A percentile compares a stretch with the other conserved stretches of the same genome.
These are phyloP conservation scores for Epinotia ramella DNA, from an alignment of 2,888 invertebrate species.

Conservation along the genomic window DNA sequence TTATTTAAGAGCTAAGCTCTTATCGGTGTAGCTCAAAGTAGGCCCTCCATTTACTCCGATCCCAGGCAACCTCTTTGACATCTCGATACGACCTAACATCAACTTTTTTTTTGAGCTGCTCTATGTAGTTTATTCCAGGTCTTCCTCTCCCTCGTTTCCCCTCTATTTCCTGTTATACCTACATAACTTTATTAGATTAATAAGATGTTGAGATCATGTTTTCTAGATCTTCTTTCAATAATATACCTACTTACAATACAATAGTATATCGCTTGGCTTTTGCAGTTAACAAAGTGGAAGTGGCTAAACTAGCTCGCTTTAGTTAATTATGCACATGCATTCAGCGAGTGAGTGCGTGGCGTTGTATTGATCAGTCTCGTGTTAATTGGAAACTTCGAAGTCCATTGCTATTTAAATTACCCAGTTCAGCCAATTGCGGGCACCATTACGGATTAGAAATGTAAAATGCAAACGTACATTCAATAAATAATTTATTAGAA, in stretches of 20 bases:
- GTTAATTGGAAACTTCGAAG: conserved; percentile 36
- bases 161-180: too few relatives aligned
- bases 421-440: conserved; percentile 18
- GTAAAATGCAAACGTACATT: conserved; percentile 48
- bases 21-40: too few relatives aligned
- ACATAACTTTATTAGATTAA: neutral
- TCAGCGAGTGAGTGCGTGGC: conserved; percentile 4
- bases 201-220: neutral
- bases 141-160: too few relatives aligned
- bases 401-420: conserved; percentile 41
- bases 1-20: too few relatives aligned
- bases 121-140: too few relatives aligned
- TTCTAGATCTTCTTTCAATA: neutral
- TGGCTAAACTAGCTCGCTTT: neutral
- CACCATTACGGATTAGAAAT: conserved; percentile 30
- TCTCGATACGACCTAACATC: too few relatives aligned
- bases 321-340: conserved; percentile 1
- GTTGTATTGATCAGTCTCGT: conserved; percentile 27
- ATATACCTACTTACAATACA: neutral
- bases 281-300: neutral
- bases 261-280: neutral
- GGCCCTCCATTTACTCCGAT: too few relatives aligned
- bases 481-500: conserved; percentile 61
- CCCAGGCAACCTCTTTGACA: too few relatives aligned
- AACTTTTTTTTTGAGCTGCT: too few relatives aligned